Evolutionary conservation across 2,113 vertebrate species (phyloP).

Genomic region (Thinocorus orbignyianus): DNA sequence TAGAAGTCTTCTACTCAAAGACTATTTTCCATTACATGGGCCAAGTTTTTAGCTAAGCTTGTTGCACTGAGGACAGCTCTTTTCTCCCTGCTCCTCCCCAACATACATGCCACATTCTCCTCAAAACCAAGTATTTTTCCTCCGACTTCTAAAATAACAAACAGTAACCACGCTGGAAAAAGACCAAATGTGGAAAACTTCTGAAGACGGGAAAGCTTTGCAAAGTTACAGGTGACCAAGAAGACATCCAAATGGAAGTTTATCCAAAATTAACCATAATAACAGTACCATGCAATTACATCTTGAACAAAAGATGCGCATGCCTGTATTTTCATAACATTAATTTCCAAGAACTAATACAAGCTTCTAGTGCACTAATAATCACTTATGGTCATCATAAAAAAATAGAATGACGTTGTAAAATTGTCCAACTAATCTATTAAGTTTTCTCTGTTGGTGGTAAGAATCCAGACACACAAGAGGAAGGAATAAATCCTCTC

Average conservation of each 20-base stretch:
- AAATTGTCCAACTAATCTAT: not conserved
- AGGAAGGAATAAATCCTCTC: not conserved
- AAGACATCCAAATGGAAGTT: not conserved
- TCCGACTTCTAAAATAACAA: constrained; percentile 28
- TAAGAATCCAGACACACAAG: not conserved
- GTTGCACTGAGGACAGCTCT: not conserved
- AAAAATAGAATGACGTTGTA: not conserved
- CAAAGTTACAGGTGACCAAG: not conserved
- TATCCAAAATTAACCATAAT: not conserved
- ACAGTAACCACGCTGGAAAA: not conserved
- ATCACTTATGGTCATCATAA: not conserved
- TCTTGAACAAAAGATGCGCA: not conserved
- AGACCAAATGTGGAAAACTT: constrained; percentile 17
- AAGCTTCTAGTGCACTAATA: not conserved
- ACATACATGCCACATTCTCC: not conserved
- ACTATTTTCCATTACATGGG: not conserved
- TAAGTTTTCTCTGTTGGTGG: not conserved
- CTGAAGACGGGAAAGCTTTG: constrained; percentile 5
- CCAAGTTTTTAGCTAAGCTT: not conserved
- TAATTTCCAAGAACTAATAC: not conserved
- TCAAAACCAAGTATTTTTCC: not conserved
- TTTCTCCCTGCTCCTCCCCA: not conserved
- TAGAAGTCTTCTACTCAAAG: not conserved
- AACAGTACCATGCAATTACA: not conserved
- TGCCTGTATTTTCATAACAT: not conserved